Percentiles rank a stretch among this genome's conserved stretches.
Conservation (phyloP, 2,888 invertebrate genomes). For the Tachina fera region DNA sequence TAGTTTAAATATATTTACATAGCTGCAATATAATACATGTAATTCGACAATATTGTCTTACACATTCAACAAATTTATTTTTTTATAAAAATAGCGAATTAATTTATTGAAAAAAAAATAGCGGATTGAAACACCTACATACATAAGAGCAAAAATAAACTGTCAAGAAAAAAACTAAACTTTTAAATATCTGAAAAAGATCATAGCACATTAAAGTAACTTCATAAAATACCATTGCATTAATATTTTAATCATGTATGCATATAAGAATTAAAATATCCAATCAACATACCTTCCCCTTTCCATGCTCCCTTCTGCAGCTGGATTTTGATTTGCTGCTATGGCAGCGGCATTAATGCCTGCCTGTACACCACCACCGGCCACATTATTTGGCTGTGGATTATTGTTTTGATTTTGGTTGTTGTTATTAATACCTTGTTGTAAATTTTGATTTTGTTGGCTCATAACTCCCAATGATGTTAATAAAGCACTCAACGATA, state of each 20-base stretch:
- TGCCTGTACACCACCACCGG: constrained; percentile 66
- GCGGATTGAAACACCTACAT: not conserved
- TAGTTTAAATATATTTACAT: too few relatives aligned
- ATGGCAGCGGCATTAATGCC: constrained; percentile 72
- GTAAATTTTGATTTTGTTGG: constrained; percentile 71
- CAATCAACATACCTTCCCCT: constrained; percentile 77
- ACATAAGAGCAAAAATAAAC: too few relatives aligned
- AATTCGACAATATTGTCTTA: too few relatives aligned
- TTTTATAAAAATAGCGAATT: not conserved
- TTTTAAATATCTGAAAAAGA: constrained; percentile 4
- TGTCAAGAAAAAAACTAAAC: too few relatives aligned
- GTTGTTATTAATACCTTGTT: constrained; percentile 77
- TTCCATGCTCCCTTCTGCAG: constrained; percentile 82
- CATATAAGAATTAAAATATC: not conserved
- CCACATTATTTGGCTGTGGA: constrained; percentile 67
- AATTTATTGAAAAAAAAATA: not conserved
- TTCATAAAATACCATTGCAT: constrained; percentile 16
- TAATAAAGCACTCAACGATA: constrained; percentile 82
- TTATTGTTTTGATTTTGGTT: constrained; percentile 76
- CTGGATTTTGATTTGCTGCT: constrained; percentile 78
- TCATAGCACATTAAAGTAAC: not conserved
- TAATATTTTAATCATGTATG: not conserved
- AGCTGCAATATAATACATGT: too few relatives aligned
- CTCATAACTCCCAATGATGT: constrained; percentile 74
- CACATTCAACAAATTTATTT: too few relatives aligned